Evolutionary conservation across 2,797 vertebrate genomes (phyloP).

Genomic region (Austrolebias charrua): DNA sequence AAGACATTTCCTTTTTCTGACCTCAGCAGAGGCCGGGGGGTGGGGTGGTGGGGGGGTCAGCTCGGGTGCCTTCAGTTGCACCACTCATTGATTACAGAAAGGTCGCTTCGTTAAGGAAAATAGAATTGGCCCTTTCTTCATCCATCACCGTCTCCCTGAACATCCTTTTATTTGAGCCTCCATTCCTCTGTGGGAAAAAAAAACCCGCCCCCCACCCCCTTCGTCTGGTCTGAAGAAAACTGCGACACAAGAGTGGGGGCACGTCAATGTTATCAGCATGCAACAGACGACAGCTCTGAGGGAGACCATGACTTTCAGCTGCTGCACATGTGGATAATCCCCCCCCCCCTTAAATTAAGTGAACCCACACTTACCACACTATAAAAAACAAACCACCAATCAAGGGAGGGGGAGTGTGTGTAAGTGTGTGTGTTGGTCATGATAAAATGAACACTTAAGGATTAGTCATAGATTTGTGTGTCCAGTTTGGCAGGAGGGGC

Average conservation of each 20-base stretch:
- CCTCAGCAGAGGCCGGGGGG: slow-evolving; percentile 15
- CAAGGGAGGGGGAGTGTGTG: neutral
- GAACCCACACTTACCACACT: slow-evolving; percentile 27
- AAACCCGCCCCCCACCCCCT: slow-evolving; percentile 17
- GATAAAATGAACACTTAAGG: neutral
- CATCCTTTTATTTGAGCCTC: slow-evolving; percentile 28
- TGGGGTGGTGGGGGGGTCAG: slow-evolving; percentile 18
- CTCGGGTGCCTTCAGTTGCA: slow-evolving; percentile 34
- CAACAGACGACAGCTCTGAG: slow-evolving; percentile 69
- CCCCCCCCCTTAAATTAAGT: slow-evolving; percentile 37
- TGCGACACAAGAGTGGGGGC: slow-evolving; percentile 53
- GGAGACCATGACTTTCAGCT: slow-evolving; percentile 59
- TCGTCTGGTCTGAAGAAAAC: slow-evolving; percentile 48
- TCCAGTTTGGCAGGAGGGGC: no score
- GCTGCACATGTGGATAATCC: slow-evolving; percentile 69
- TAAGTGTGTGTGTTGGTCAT: slow-evolving; percentile 1
- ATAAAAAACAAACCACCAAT: slow-evolving; percentile 38
- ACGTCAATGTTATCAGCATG: slow-evolving; percentile 74
- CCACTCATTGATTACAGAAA: slow-evolving; percentile 58
- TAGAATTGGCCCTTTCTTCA: slow-evolving; percentile 61
- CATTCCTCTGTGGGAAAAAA: slow-evolving; percentile 17
- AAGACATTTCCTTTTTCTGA: neutral
- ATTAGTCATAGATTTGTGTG: no score
- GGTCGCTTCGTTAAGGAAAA: slow-evolving; percentile 59
- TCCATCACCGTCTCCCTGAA: slow-evolving; percentile 60